Base-by-base conservation (phyloP, 2,797 vertebrate genomes). In the Anniella stebbinsi region DNA sequence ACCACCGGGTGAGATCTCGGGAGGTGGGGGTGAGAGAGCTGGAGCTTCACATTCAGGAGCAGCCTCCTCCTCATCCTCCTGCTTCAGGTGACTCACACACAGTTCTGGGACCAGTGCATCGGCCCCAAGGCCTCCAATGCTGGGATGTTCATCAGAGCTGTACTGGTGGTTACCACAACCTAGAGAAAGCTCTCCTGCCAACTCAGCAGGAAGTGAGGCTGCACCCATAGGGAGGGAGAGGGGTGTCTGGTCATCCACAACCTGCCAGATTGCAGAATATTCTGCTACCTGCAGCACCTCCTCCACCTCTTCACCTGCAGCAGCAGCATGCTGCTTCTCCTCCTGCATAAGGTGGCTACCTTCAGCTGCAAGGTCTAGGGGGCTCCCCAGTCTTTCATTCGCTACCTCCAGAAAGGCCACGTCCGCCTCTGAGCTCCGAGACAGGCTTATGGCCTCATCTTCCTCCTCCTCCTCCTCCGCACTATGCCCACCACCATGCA, bases 401-500 rank as follows among this genome's bases (percentile, higher is more conserved):
- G 77, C 80, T 25, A 6, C 9, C 18, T 70, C 80, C 23, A 33
- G 7, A 77, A 84, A 41, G 23, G 18, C 63, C 23, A 4, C n/a
- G 12, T 15, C 69, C 78, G 77, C 72, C 25, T 69, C 78, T 6
- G 17, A 33, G 5, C 33, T 63, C 33, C 33, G 5, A 83, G 63
- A 13, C 23, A 38, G 25, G 25, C 63, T 23, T 4, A 6, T 4
- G 15, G 28, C 33, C 51, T 83, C 23, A 1, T 54, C 17, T 1
- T 69, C 9, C n/a, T 17, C 28, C 45, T 69, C 9, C n/a, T 17
- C 28, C 45, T 96, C 96, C 87, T 97, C 96, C 21, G 94, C 94
- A 48, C 97, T 96, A 36, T 36, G 4, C 36, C n/a, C 91, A 97
- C 96, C 38, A 97, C 96, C 48, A 96, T 96, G 6, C 96, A 30